A percentile compares a stretch with the other conserved stretches of the same genome.
phyloP scores from a whole-genome alignment of 2,888 invertebrate genomes.

The Microplitis manilae region DNA sequence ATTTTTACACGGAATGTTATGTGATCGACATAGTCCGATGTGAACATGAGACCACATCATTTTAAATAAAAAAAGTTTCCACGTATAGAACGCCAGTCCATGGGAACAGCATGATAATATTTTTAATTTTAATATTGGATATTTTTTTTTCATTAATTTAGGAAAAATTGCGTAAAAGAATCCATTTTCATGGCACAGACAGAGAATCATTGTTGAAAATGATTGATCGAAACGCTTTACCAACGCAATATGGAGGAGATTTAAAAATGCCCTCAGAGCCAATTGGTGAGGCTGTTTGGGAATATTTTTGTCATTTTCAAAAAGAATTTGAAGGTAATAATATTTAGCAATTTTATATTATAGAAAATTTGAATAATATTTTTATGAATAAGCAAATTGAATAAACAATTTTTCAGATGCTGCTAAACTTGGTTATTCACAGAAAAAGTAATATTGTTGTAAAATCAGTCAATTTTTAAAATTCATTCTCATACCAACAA shows the following conservation, averaged over 20 bases:
- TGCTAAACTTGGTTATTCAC: constrained; percentile 75
- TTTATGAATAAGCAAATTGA: constrained; percentile 13
- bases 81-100: no score
- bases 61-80: no score
- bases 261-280: constrained; percentile 77
- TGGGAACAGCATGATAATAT: no score
- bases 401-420: constrained; percentile 73
- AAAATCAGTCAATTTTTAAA: background rate
- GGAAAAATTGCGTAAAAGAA: constrained; percentile 85
- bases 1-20: no score
- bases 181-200: constrained; percentile 83
- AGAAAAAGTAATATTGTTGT: constrained; percentile 56
- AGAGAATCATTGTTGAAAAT: constrained; percentile 76
- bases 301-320: constrained; percentile 79
- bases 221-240: constrained; percentile 76
- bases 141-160: constrained; percentile 62
- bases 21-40: no score
- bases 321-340: constrained; percentile 79
- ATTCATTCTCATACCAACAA: background rate
- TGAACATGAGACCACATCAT: no score
- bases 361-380: constrained; percentile 11
- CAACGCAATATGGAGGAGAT: constrained; percentile 79
- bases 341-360: constrained; percentile 7
- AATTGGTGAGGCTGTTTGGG: constrained; percentile 77
- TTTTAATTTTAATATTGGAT: no score